Evolutionary conservation across 2,113 vertebrate genomes (phyloP).

Genomic region (Brachyhypopomus occidentalis): DNA sequence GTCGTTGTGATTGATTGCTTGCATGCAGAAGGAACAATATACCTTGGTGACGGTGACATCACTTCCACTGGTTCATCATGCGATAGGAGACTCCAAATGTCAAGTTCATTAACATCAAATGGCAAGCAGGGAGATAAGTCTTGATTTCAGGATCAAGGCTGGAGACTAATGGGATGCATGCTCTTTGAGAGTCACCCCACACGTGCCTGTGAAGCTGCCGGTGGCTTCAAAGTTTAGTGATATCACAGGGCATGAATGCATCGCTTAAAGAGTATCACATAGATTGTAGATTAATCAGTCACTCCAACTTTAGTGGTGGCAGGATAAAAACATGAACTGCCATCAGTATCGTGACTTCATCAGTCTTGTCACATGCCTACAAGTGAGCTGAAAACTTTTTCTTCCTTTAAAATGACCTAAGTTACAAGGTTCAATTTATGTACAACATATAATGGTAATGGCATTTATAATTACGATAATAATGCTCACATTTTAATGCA

Average conservation of each 20-base stretch:
- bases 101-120: constrained; percentile 67
- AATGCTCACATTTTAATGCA: not conserved
- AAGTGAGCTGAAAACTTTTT: not conserved
- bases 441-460: not conserved
- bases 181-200: constrained; percentile 47
- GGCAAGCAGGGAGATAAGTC: constrained; percentile 61
- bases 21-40: not conserved
- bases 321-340: constrained; percentile 2
- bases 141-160: constrained; percentile 57
- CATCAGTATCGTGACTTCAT: not conserved
- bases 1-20: not conserved
- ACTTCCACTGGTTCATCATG: not conserved
- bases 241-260: constrained; percentile 58
- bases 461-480: no score
- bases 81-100: constrained; percentile 53
- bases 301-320: not conserved
- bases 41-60: constrained; percentile 1
- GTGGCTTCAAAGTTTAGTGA: constrained; percentile 64
- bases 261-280: constrained; percentile 55
- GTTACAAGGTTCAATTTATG: not conserved
- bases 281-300: constrained; percentile 47
- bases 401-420: not conserved
- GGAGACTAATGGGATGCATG: constrained; percentile 63
- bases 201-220: constrained; percentile 40
- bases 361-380: not conserved